Conservation (phyloP, 1,140 invertebrate species). For the Atta colombica region DNA sequence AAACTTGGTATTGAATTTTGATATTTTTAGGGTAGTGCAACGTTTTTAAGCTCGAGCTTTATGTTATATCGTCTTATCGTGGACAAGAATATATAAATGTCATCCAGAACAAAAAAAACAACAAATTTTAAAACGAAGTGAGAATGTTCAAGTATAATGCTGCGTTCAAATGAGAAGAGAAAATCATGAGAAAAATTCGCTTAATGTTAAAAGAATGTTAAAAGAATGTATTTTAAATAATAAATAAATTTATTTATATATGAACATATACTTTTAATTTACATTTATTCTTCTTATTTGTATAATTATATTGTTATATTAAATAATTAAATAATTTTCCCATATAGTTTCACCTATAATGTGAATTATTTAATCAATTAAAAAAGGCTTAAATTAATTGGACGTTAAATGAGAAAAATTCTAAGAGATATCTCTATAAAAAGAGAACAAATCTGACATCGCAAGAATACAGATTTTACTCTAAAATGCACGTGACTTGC, state of each 20-base stretch:
- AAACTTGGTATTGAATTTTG: conserved; percentile 23
- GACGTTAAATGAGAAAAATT: conserved; percentile 8
- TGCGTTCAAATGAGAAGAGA: neutral
- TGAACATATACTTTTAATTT: conserved; percentile 22
- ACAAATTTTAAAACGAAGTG: neutral
- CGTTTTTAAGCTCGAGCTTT: conserved; percentile 8
- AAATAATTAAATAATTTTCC: neutral
- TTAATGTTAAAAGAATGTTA: neutral
- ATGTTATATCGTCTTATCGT: neutral
- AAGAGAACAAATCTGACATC: neutral
- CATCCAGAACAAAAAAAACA: conserved; percentile 1
- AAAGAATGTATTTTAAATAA: neutral
- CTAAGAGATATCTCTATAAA: neutral
- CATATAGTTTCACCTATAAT: neutral
- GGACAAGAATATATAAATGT: neutral
- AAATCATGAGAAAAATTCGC: neutral
- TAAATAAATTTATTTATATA: conserved; percentile 1
- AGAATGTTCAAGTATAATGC: neutral
- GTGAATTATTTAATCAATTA: neutral
- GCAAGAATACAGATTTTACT: neutral
- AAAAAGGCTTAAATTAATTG: neutral
- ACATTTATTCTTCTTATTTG: neutral
- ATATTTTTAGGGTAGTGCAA: conserved; percentile 50
- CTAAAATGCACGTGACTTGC: conserved; percentile 1
- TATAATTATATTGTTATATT: neutral